phyloP scores from a whole-genome alignment of 2,888 invertebrate species.

The Caenorhabditis afra region DNA sequence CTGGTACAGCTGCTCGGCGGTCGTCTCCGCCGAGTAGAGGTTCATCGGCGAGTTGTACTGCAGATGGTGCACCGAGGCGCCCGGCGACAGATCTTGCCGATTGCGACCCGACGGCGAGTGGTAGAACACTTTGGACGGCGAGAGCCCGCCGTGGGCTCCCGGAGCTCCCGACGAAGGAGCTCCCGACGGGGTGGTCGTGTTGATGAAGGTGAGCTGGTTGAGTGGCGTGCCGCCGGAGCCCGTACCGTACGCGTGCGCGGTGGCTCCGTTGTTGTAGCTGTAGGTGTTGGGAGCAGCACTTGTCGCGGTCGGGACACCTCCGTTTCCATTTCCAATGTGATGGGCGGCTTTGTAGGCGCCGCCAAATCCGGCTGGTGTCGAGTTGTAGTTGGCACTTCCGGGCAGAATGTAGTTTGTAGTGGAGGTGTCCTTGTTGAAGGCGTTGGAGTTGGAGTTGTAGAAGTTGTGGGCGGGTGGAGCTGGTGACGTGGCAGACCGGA shows the following conservation, averaged over 20 bases:
- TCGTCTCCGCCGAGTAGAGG: conserved; percentile 75
- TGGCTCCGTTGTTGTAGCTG: conserved; percentile 66
- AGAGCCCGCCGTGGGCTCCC: conserved; percentile 10
- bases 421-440: conserved; percentile 21
- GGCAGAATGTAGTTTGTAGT: conserved; percentile 49
- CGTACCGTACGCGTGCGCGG: conserved; percentile 44
- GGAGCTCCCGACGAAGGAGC: background rate
- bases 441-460: no score
- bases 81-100: conserved; percentile 73
- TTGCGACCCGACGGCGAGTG: conserved; percentile 68
- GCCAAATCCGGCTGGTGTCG: conserved; percentile 39
- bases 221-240: conserved; percentile 65
- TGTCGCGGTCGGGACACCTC: background rate
- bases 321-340: background rate
- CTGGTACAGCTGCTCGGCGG: conserved; percentile 75
- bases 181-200: conserved; percentile 35
- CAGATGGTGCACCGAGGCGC: conserved; percentile 72
- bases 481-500: conserved; percentile 12
- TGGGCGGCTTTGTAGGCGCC: no score
- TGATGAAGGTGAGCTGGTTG: conserved; percentile 67
- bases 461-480: conserved; percentile 23
- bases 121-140: conserved; percentile 59
- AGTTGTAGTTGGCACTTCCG: conserved; percentile 49
- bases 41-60: conserved; percentile 80
- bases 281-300: conserved; percentile 3